Evolutionary conservation across 2,797 vertebrate genomes (phyloP), one percentile per base, ranked within the genome.

Genomic region (Myiotriccus ornatus): DNA sequence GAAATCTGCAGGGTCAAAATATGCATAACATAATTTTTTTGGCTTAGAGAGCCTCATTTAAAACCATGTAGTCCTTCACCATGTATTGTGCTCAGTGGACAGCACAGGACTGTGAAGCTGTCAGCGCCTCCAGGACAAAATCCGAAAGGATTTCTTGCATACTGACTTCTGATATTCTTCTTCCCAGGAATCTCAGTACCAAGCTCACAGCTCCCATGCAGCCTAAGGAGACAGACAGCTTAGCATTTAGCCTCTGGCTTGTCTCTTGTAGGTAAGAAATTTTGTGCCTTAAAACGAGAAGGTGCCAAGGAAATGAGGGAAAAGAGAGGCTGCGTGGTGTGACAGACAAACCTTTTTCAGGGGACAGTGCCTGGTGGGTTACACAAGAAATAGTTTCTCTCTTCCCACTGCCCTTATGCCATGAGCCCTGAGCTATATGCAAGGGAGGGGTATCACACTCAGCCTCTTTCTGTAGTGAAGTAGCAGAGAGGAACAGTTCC

Each of bases 11-110:
- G 11, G 53, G 21, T 70, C 34, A 35, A 82, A 82, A 12, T 25
- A 34, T 4, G 8, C 4, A 4, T 7, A 30, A 5, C 2, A 1
- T 37, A 1, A 2, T 12, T 49, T 32, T 8, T 39, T n/a, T 57
- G 35, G 17, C 39, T 60, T 60, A 35, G 25, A 69, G 25, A 64
- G 10, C 50, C 32, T 60, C 6, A 12, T 37, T 73, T 23, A 49
- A n/a, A 50, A 46, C 10, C 32, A 62, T 80, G 25, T 4, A n/a
- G 22, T 55, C 20, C 35, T 76, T 85, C 27, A 57, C 24, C 28
- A 2, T 7, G 37, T 88, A 10, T 20, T 23, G 3, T 75, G 32
- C 44, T 75, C 35, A 27, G 0, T 19, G 24, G 15, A 13, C 28
- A 63, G 12, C 19, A 20, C 32, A 59, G n/a, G 30, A n/a, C 49